Conservation (phyloP, 2,113 vertebrate species). For the Caloenas nicobarica region DNA sequence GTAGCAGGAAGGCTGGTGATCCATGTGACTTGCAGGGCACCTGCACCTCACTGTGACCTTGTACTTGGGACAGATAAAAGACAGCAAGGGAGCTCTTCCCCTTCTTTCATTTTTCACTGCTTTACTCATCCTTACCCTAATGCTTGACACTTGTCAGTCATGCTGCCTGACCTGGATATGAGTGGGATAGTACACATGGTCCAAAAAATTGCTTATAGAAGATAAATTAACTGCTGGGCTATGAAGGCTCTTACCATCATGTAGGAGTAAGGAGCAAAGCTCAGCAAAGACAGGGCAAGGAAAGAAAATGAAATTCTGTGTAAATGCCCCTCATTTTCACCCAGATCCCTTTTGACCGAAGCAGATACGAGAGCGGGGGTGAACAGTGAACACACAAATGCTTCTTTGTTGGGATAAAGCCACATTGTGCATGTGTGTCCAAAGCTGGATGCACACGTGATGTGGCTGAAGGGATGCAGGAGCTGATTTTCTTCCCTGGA, state of each 20-base stretch:
- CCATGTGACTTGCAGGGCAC: background rate
- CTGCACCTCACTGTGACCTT: background rate
- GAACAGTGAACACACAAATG: conserved; percentile 3
- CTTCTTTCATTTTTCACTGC: accelerated
- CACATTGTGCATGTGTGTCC: background rate
- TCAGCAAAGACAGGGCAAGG: background rate
- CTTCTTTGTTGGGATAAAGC: conserved; percentile 27
- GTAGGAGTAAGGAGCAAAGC: background rate
- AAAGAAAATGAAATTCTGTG: background rate
- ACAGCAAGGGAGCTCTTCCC: background rate
- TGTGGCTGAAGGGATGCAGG: background rate
- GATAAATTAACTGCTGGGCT: background rate
- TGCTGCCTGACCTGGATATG: background rate
- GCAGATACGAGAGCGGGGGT: background rate
- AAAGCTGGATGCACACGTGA: background rate
- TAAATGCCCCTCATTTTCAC: background rate
- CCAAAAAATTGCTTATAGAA: background rate
- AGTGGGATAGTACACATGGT: background rate
- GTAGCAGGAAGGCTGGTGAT: background rate
- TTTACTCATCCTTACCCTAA: background rate
- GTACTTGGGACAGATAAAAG: background rate
- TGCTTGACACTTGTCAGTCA: background rate
- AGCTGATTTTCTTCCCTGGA: background rate
- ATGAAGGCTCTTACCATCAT: background rate
- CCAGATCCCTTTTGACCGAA: background rate